These are phyloP conservation scores for Blennius ocellaris DNA, from an alignment of 2,113 vertebrate genomes.

Conservation along the genomic window DNA sequence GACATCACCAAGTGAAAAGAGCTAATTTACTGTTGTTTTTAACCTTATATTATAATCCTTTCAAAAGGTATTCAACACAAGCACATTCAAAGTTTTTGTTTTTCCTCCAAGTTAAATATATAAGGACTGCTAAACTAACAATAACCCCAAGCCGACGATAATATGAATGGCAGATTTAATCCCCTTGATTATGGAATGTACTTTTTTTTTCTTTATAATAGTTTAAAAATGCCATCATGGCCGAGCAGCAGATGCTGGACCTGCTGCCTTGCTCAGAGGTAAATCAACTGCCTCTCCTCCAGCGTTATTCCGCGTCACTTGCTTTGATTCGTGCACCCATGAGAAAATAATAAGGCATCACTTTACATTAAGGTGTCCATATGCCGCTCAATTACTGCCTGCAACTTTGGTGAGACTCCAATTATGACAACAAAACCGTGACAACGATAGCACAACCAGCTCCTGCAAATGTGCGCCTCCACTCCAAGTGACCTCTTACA, in stretches of 20 bases:
- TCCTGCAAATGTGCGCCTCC: conserved; percentile 18
- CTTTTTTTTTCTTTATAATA: conserved; percentile 29
- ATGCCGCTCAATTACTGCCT: conserved; percentile 74
- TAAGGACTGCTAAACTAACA: too few species aligned
- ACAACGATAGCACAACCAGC: conserved; percentile 63
- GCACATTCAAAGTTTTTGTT: neutral
- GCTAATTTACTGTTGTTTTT: conserved; percentile 9
- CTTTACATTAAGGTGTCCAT: conserved; percentile 79
- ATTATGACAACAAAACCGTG: conserved; percentile 67
- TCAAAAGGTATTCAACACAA: neutral
- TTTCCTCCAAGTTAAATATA: too few species aligned
- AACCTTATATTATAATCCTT: conserved; percentile 15
- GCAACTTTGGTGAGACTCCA: conserved; percentile 72
- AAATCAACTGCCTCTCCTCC: conserved; percentile 72
- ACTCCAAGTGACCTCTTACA: conserved; percentile 25
- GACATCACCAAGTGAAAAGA: neutral
- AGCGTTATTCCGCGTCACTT: conserved; percentile 80
- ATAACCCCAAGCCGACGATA: neutral
- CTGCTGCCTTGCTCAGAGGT: conserved; percentile 78
- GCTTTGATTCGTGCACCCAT: conserved; percentile 76
- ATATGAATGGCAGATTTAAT: neutral
- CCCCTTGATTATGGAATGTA: conserved; percentile 45
- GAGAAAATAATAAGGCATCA: conserved; percentile 75
- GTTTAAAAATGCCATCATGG: conserved; percentile 72
- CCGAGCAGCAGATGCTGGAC: conserved; percentile 65